phyloP scores from a whole-genome alignment of 2,888 invertebrate species.

The Volucella inflata region DNA sequence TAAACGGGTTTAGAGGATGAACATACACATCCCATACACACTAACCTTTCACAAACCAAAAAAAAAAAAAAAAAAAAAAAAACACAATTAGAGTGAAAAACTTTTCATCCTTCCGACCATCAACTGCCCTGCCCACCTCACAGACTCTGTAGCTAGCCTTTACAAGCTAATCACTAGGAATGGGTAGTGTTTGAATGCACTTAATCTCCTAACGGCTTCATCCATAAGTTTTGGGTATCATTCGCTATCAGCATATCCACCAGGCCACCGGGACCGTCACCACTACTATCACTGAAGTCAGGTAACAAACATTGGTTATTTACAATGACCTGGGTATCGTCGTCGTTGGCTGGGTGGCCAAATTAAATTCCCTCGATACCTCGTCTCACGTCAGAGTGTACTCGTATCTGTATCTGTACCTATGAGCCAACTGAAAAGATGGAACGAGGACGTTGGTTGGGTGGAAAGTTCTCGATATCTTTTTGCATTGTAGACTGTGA shows the following conservation, averaged over 20 bases:
- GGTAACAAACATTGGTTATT: constrained; percentile 47
- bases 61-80: no score
- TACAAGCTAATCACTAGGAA: constrained; percentile 15
- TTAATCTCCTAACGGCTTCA: constrained; percentile 47
- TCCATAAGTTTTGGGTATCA: constrained; percentile 37
- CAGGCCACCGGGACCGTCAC: not conserved
- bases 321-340: constrained; percentile 18
- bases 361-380: constrained; percentile 40
- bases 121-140: not conserved
- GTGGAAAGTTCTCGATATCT: not conserved
- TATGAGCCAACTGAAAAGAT: not conserved
- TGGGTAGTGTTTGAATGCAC: constrained; percentile 28
- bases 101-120: not conserved
- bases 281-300: constrained; percentile 15
- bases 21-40: not conserved
- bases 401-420: constrained; percentile 17
- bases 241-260: not conserved
- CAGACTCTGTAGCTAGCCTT: not conserved
- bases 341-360: constrained; percentile 17
- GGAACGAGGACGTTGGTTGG: not conserved
- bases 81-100: constrained; percentile 42
- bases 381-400: not conserved
- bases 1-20: constrained; percentile 6
- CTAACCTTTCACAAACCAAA: not conserved
- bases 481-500: not conserved